These are phyloP conservation scores for Pachyuromys duprasi DNA, from an alignment of 2,797 vertebrate species.

Conservation along the genomic window DNA sequence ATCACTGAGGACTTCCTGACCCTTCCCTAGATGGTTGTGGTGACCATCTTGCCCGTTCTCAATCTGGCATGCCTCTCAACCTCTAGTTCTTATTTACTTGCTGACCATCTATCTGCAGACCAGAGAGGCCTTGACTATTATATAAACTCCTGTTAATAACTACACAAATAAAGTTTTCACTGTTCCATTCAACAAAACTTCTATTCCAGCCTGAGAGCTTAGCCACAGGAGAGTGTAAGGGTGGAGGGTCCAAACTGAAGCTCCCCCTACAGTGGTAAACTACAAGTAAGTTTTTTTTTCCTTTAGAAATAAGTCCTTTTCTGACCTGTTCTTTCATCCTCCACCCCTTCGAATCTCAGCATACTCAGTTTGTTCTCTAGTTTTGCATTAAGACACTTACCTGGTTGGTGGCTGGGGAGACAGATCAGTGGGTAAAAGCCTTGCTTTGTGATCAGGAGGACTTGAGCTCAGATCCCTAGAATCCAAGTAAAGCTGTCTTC, in stretches of 20 bases:
- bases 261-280: background rate
- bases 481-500: background rate
- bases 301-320: background rate
- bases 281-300: background rate
- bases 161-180: background rate
- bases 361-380: background rate
- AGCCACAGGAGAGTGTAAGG: too few species aligned
- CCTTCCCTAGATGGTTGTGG: too few species aligned
- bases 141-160: background rate
- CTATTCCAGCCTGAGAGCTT: background rate
- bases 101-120: background rate
- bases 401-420: background rate
- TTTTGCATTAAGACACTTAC: background rate
- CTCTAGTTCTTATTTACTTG: background rate
- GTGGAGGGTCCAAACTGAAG: background rate
- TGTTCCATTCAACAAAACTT: background rate
- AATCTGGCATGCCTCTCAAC: accelerated
- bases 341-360: background rate
- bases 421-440: background rate
- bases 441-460: background rate
- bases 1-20: background rate
- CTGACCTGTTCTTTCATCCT: background rate
- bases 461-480: background rate
- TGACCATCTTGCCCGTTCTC: background rate
- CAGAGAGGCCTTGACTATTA: background rate